Conservation (phyloP, 2,797 vertebrate genomes). For the Naso thynnoides region DNA sequence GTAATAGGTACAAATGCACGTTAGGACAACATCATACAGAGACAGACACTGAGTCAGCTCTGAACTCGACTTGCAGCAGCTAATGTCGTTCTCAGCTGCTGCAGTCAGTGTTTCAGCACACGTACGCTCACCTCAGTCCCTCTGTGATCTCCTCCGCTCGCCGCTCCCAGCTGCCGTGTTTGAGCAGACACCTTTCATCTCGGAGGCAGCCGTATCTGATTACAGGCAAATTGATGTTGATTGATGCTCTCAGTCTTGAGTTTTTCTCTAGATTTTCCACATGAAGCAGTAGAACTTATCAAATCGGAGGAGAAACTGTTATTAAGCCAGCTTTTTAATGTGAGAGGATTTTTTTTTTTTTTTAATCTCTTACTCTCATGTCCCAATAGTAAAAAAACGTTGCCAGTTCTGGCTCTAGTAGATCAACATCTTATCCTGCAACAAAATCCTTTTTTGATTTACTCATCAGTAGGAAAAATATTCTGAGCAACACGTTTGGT, state of each 20-base stretch:
- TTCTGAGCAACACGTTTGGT: conserved; percentile 1
- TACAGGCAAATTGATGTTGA: conserved; percentile 52
- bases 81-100: conserved; percentile 11
- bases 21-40: conserved; percentile 1
- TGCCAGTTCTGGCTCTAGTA: background rate
- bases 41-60: conserved; percentile 7
- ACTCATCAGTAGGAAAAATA: background rate
- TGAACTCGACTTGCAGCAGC: conserved; percentile 29
- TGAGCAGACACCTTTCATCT: conserved; percentile 41
- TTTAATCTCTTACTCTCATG: background rate
- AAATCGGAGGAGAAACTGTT: conserved; percentile 1
- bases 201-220: conserved; percentile 47
- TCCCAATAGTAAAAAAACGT: background rate
- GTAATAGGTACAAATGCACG: conserved; percentile 43
- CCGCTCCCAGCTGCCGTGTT: conserved; percentile 28
- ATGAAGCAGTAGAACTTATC: conserved; percentile 30
- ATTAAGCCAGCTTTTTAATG: background rate
- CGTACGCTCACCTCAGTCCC: background rate
- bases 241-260: conserved; percentile 38
- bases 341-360: conserved; percentile 19
- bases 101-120: conserved; percentile 14
- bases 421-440: background rate
- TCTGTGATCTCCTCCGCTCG: background rate
- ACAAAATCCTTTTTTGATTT: conserved; percentile 13
- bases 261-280: conserved; percentile 34